A percentile compares a stretch with the other conserved stretches of the same genome.
phyloP scores from a whole-genome alignment of 2,888 invertebrate species.

The Lochmaea capreae region DNA sequence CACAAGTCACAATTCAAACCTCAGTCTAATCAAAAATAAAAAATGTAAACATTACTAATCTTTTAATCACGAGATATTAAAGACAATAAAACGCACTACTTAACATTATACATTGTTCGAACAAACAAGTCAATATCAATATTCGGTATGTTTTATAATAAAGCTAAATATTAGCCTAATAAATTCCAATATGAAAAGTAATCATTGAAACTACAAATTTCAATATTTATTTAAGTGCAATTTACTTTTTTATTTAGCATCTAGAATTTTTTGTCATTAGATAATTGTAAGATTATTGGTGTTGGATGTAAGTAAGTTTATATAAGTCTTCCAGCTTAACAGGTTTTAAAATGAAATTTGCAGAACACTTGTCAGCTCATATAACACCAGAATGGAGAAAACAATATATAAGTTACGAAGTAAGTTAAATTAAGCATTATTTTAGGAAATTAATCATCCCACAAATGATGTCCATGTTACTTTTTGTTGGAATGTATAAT shows the following conservation, averaged over 20 bases:
- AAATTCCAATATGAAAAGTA: slow-evolving; percentile 19
- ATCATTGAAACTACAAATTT: slow-evolving; percentile 6
- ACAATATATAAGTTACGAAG: slow-evolving; percentile 84
- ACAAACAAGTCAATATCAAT: slow-evolving; percentile 16
- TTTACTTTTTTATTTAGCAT: slow-evolving; percentile 22
- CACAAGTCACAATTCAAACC: neutral
- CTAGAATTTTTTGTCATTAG: slow-evolving; percentile 21
- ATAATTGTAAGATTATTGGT: slow-evolving; percentile 2
- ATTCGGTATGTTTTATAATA: slow-evolving; percentile 18
- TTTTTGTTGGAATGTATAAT: no score
- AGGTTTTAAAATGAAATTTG: slow-evolving; percentile 77
- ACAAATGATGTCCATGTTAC: no score
- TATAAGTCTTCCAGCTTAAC: slow-evolving; percentile 1
- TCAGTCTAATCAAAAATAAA: slow-evolving; percentile 5
- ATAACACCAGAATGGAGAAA: slow-evolving; percentile 95
- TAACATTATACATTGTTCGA: slow-evolving; percentile 3
- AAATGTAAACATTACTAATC: slow-evolving; percentile 19
- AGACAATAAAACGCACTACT: slow-evolving; percentile 2
- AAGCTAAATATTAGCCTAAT: slow-evolving; percentile 19
- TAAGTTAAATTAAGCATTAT: slow-evolving; percentile 56
- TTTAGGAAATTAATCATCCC: neutral
- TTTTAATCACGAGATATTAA: slow-evolving; percentile 23
- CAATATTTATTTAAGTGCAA: slow-evolving; percentile 9
- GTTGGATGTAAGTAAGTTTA: slow-evolving; percentile 6
- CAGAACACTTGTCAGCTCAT: slow-evolving; percentile 88